Conservation (phyloP, 35 echinoderm and acorn worm species). For the Acanthaster planci region DNA sequence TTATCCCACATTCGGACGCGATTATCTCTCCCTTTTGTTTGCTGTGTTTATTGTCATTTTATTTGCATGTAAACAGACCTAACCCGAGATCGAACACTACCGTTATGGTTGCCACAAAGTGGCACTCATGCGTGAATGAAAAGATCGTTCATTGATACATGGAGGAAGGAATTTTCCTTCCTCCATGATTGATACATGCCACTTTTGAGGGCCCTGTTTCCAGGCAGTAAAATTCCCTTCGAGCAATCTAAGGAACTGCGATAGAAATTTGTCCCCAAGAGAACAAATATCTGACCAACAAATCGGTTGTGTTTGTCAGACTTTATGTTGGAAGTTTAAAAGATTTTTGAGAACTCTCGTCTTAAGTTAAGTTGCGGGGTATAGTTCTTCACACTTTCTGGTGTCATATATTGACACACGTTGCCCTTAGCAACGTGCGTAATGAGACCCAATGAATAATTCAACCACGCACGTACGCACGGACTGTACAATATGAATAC, state of each 20-base stretch:
- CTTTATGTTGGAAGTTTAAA: not conserved
- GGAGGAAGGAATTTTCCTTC: no score
- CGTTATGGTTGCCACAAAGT: constrained; percentile 2
- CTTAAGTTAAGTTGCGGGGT: not conserved
- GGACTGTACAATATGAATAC: not conserved
- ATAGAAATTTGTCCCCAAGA: not conserved
- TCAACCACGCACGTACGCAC: not conserved
- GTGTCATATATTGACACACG: not conserved
- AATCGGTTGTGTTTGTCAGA: not conserved
- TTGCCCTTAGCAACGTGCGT: constrained; percentile 28
- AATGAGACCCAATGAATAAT: not conserved
- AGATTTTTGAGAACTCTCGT: not conserved
- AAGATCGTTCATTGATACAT: not conserved
- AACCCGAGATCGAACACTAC: not conserved
- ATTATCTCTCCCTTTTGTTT: constrained; percentile 18
- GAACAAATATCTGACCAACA: not conserved
- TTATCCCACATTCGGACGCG: constrained; percentile 16
- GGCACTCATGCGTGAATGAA: constrained; percentile 15
- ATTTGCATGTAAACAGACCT: constrained; percentile 25
- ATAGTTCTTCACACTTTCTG: not conserved
- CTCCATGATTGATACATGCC: no score
- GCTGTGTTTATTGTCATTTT: not conserved
- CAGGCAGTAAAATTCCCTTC: not conserved
- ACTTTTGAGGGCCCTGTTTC: not conserved
- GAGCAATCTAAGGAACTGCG: not conserved